Base-by-base conservation (phyloP, 2,113 vertebrate genomes). In the Vidua macroura region DNA sequence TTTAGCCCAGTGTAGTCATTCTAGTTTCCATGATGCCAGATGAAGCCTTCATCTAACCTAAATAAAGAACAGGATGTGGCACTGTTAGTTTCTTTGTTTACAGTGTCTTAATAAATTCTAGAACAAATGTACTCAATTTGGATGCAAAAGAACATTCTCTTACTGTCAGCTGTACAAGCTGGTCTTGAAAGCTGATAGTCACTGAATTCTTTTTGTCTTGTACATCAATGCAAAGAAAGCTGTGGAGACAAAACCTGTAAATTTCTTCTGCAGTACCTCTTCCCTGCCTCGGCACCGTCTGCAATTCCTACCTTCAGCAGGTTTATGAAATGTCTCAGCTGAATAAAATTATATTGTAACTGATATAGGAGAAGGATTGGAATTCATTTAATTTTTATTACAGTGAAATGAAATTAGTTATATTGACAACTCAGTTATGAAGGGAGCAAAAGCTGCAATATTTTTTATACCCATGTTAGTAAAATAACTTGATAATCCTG, bases 41-140 rank as follows among this genome's bases (percentile, higher is more conserved):
- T 35, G 78, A 85, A 90, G 52, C 72, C 56, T 35, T 91, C 81
- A 79, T 85, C 74, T 70, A 87, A 76, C 46, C 56, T 74, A 92
- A 90, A 93, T 53, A 95, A 95, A 95, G 89, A 90, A 88, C 79
- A 86, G 88, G 85, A 95, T 92, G 79, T 92, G 80, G 88, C 83
- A 92, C 73, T 86, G 64, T 67, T 74, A 62, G 84, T 86, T 91
- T 93, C 94, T 92, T 86, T 95, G 60, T 95, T 93, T 83, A 56
- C 31, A 81, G 68, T 1, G 11, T 52, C 76, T 83, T 91, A 90
- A 83, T 91, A 86, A 92, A 94, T 94, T 92, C 84, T 93, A 74
- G 55, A 95, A 91, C 78, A 94, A 96, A 95, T 48, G 67, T 77
- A 79, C 82, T 94, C 68, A 41, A 72, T 86, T 96, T 90, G 64